phyloP scores from a whole-genome alignment of 2,797 vertebrate species.

The Decapterus maruadsi region DNA sequence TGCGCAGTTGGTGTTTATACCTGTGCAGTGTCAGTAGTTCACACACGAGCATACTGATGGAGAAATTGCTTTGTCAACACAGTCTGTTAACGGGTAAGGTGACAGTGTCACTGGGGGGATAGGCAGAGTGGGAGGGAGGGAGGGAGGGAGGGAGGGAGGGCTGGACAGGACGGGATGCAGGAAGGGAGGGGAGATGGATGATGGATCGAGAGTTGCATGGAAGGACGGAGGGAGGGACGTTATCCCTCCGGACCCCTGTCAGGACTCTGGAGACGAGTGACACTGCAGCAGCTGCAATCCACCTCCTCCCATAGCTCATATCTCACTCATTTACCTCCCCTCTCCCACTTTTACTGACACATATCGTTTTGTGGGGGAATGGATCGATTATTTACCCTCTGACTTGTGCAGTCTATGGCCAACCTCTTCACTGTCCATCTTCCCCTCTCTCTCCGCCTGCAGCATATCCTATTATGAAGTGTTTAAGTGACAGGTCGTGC shows the following conservation, averaged over 20 bases:
- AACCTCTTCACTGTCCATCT: slow-evolving; percentile 21
- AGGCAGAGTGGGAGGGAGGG: slow-evolving; percentile 14
- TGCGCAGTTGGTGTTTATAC: slow-evolving; percentile 45
- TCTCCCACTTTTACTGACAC: slow-evolving; percentile 56
- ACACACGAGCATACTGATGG: slow-evolving; percentile 52
- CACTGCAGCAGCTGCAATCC: slow-evolving; percentile 66
- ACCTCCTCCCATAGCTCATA: slow-evolving; percentile 33
- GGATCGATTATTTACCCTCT: slow-evolving; percentile 62
- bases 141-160: slow-evolving; percentile 14
- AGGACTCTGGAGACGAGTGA: slow-evolving; percentile 51
- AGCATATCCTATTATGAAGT: slow-evolving; percentile 45
- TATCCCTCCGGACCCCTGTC: slow-evolving; percentile 36
- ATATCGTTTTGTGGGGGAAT: slow-evolving; percentile 55
- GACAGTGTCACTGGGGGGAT: slow-evolving; percentile 63
- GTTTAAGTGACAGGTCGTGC: slow-evolving; percentile 54
- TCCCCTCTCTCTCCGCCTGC: slow-evolving; percentile 23
- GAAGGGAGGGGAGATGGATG: slow-evolving; percentile 39
- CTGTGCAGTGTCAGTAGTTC: slow-evolving; percentile 64
- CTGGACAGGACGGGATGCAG: slow-evolving; percentile 14
- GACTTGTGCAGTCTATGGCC: slow-evolving; percentile 25
- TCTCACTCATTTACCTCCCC: slow-evolving; percentile 37
- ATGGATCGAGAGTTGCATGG: slow-evolving; percentile 55
- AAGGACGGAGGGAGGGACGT: slow-evolving; percentile 60
- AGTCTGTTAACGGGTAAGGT: slow-evolving; percentile 70
- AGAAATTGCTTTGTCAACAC: slow-evolving; percentile 77